A percentile compares a stretch with the other conserved stretches of the same genome.
Evolutionary conservation across 2,797 vertebrate genomes (phyloP).

Genomic region (Martes flavigula): DNA sequence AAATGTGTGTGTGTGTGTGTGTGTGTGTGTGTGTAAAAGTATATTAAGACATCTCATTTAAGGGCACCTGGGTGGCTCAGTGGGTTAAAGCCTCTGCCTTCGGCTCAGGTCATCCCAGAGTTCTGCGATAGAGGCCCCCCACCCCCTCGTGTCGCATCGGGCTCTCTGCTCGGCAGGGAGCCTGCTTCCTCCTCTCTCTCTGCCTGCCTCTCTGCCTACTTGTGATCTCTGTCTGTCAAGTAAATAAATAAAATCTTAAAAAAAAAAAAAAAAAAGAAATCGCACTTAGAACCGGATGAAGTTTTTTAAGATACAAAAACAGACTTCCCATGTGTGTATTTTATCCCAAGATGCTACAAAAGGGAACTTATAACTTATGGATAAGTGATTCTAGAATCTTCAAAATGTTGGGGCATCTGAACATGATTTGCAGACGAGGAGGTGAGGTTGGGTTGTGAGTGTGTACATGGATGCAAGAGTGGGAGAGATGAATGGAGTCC

Average conservation of each 20-base stretch:
- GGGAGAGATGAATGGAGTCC: neutral
- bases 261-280: neutral
- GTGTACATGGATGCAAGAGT: neutral
- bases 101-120: no score
- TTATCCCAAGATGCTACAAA: neutral
- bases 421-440: neutral
- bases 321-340: constrained; percentile 31
- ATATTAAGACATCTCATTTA: constrained; percentile 30
- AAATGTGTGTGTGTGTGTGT: no score
- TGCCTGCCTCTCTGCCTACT: no score
- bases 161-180: no score
- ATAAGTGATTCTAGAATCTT: neutral
- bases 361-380: constrained; percentile 18
- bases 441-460: neutral
- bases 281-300: neutral
- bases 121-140: no score
- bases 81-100: no score
- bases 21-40: neutral
- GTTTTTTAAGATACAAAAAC: constrained; percentile 29
- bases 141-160: no score
- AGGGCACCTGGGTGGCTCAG: no score
- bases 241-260: no score
- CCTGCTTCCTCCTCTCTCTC: no score
- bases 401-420: neutral
- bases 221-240: no score